These are phyloP conservation scores for Thomomys bottae DNA, from an alignment of 2,113 vertebrate genomes.

Conservation along the genomic window DNA sequence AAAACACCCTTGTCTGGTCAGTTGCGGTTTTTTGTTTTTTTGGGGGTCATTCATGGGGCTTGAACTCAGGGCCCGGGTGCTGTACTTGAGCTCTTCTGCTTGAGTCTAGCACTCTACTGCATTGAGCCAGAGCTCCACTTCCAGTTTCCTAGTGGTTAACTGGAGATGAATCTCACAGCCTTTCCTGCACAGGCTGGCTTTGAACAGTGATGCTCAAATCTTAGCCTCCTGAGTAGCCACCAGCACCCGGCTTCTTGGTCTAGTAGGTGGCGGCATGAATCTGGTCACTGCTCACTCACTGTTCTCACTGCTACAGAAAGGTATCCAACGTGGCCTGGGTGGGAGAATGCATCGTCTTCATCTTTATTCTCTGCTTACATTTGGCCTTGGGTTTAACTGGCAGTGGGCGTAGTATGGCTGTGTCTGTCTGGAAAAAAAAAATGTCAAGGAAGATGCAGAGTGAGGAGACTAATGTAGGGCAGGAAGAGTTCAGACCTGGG, in stretches of 20 bases:
- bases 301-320: constrained; percentile 78
- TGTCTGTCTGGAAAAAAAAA: constrained; percentile 78
- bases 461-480: not conserved
- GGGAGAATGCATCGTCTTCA: not conserved
- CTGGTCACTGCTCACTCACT: not conserved
- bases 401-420: constrained; percentile 75
- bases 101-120: no score
- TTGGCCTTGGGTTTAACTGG: constrained; percentile 78
- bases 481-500: not conserved
- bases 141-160: no score
- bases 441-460: constrained; percentile 79
- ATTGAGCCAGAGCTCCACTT: no score
- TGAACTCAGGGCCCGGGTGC: no score
- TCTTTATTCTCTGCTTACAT: constrained; percentile 17
- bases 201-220: no score
- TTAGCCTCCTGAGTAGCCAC: no score
- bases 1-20: no score
- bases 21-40: no score
- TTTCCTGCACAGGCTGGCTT: no score
- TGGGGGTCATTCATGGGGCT: no score
- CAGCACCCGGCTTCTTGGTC: not conserved
- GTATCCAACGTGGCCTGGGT: constrained; percentile 82
- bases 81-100: no score
- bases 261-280: not conserved
- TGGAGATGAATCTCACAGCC: no score